phyloP scores from a whole-genome alignment of 2,113 vertebrate species.

The Engystomops pustulosus region DNA sequence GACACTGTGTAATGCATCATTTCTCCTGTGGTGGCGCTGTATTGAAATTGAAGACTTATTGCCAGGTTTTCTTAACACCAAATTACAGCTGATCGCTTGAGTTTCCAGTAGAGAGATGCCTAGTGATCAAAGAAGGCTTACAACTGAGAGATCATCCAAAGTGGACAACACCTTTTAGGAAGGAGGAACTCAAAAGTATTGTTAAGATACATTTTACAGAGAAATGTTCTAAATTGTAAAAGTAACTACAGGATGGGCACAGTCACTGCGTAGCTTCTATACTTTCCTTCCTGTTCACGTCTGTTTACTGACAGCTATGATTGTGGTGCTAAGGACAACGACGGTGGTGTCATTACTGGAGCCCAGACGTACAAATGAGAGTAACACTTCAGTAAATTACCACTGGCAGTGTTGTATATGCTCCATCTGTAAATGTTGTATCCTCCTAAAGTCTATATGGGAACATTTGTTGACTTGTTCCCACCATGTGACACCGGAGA shows the following conservation, averaged over 20 bases:
- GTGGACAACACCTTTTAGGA: not conserved
- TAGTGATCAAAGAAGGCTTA: too few relatives aligned
- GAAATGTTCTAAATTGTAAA: not conserved
- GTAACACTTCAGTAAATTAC: slow-evolving; percentile 2
- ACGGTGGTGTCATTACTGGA: not conserved
- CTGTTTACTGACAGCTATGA: not conserved
- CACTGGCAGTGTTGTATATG: slow-evolving; percentile 4
- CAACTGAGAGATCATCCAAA: too few relatives aligned
- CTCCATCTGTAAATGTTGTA: not conserved
- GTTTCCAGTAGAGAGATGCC: too few relatives aligned
- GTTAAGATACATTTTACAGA: not conserved
- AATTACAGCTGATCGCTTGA: too few relatives aligned
- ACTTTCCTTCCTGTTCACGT: not conserved
- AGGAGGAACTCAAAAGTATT: not conserved
- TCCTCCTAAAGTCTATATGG: not conserved
- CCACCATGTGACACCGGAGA: slow-evolving; percentile 18
- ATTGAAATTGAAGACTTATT: not conserved
- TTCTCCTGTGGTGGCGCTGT: not conserved
- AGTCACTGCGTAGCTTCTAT: not conserved
- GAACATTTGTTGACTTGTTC: slow-evolving; percentile 37
- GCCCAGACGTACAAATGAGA: not conserved
- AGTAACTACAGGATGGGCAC: not conserved
- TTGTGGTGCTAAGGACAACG: not conserved
- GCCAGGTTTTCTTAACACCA: not conserved
- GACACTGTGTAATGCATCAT: not conserved